Evolutionary conservation across 2,797 vertebrate genomes (phyloP).

Genomic region (Muscicapa striata): DNA sequence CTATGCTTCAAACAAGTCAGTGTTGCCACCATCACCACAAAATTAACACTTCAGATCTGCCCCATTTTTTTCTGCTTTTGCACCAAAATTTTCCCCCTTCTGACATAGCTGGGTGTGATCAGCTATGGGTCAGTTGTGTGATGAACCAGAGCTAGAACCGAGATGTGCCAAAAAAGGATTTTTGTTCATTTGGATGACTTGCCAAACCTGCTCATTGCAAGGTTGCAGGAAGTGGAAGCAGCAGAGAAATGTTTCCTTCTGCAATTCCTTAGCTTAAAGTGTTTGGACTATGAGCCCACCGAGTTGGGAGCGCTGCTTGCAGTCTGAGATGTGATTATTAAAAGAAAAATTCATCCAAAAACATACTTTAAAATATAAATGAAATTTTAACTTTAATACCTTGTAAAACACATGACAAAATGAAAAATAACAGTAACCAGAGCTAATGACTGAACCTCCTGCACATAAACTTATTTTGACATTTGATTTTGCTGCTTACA

Average conservation of each 20-base stretch:
- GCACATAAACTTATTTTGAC: background rate
- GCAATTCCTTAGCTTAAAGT: background rate
- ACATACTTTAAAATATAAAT: background rate
- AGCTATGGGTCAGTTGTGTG: rapidly evolving
- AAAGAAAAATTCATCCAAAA: background rate
- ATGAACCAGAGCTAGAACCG: background rate
- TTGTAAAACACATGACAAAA: background rate
- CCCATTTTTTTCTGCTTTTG: background rate
- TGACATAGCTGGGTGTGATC: rapidly evolving
- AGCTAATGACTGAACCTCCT: background rate
- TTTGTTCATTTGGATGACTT: background rate
- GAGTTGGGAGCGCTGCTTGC: rapidly evolving
- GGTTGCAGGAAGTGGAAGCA: rapidly evolving
- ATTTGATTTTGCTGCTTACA: background rate
- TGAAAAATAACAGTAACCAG: background rate
- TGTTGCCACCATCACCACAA: background rate
- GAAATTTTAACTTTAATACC: background rate
- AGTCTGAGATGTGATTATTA: background rate
- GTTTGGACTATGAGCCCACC: background rate
- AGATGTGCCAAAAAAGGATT: background rate
- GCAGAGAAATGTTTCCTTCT: background rate
- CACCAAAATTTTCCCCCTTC: background rate
- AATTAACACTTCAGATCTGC: background rate
- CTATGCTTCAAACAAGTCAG: background rate
- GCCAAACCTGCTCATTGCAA: rapidly evolving